Conservation (phyloP, 2,113 vertebrate species). For the Coturnix japonica region DNA sequence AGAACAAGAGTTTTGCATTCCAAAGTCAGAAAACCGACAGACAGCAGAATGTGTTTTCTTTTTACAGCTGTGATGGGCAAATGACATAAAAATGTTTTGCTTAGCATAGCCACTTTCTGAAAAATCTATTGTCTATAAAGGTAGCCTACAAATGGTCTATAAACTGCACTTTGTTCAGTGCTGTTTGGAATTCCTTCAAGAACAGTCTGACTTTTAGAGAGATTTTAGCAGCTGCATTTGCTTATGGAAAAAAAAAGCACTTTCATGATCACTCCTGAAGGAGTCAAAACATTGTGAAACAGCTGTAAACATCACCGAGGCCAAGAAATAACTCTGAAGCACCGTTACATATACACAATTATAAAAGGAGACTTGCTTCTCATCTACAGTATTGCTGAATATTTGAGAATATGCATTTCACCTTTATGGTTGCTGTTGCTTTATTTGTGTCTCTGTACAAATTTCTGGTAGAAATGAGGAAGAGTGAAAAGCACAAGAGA, state of each 20-base stretch:
- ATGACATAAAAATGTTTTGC: not conserved
- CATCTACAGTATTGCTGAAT: not conserved
- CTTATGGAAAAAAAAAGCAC: conserved; percentile 16
- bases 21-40: not conserved
- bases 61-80: not conserved
- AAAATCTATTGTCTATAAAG: not conserved
- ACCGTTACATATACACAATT: not conserved
- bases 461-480: not conserved
- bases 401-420: not conserved
- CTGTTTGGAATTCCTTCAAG: conserved; percentile 35
- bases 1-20: not conserved
- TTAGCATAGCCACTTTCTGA: not conserved
- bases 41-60: not conserved
- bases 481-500: not conserved
- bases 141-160: not conserved
- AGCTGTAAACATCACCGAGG: conserved; percentile 35
- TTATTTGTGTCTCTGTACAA: not conserved
- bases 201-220: conserved; percentile 45
- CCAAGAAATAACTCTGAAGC: conserved; percentile 36
- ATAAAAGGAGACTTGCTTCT: not conserved
- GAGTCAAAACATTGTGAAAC: conserved; percentile 66
- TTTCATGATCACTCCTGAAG: not conserved
- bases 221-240: conserved; percentile 42
- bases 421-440: not conserved
- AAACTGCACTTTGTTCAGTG: not conserved